A percentile compares a stretch with the other conserved stretches of the same genome.
phyloP scores from a whole-genome alignment of 2,113 vertebrate genomes.

The Myocastor coypus region DNA sequence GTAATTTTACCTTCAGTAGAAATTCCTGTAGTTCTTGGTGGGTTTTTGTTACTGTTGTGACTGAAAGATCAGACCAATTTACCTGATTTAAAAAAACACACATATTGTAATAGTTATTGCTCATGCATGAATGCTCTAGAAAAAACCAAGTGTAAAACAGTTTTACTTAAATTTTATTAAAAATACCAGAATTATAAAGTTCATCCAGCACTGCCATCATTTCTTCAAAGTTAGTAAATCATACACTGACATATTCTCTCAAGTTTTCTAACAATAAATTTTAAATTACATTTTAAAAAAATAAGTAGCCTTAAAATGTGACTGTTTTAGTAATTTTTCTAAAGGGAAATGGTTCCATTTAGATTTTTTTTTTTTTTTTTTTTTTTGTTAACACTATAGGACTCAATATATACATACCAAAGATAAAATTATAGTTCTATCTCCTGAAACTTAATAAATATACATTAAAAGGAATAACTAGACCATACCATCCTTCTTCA shows the following conservation, averaged over 20 bases:
- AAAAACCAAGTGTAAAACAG: conserved; percentile 71
- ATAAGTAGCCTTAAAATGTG: conserved; percentile 38
- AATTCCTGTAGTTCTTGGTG: conserved; percentile 96
- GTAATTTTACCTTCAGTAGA: conserved; percentile 92
- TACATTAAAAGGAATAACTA: neutral
- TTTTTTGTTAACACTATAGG: neutral
- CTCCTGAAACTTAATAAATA: neutral
- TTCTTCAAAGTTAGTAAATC: conserved; percentile 36
- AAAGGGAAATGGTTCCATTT: neutral
- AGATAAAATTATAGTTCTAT: neutral
- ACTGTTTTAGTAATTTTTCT: conserved; percentile 33
- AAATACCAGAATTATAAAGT: conserved; percentile 64
- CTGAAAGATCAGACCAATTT: conserved; percentile 94
- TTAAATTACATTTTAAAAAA: conserved; percentile 1
- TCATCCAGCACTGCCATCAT: conserved; percentile 14
- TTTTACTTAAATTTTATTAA: conserved; percentile 58
- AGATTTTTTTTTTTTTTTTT: neutral
- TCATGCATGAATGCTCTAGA: conserved; percentile 21
- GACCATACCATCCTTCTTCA: neutral
- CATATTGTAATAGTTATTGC: conserved; percentile 63
- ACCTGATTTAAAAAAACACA: conserved; percentile 88
- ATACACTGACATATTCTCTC: neutral
- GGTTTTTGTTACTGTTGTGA: conserved; percentile 94
- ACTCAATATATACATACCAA: neutral
- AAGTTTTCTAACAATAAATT: conserved; percentile 29